These are phyloP conservation scores for Xanthia togata DNA, from an alignment of 2,888 invertebrate genomes.

Conservation along the genomic window DNA sequence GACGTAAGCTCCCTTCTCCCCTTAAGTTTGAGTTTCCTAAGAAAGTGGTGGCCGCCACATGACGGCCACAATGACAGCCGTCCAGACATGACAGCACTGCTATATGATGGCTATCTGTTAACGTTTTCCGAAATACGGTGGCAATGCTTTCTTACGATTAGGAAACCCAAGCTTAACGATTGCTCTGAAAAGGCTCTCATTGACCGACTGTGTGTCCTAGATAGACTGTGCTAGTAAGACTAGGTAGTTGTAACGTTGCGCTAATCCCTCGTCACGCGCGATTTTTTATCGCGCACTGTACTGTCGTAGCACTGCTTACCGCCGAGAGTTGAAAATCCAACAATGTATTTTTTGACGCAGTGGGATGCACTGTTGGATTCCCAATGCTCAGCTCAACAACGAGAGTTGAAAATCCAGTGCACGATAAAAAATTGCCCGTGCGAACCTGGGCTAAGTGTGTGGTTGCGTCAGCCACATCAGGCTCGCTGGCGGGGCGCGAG, in stretches of 20 bases:
- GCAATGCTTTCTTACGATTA: constrained; percentile 2
- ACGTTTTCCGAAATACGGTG: neutral
- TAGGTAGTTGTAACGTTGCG: neutral
- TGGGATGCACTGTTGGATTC: neutral
- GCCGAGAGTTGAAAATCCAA: neutral
- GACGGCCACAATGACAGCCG: neutral
- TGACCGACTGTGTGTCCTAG: neutral
- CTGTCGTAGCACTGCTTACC: neutral
- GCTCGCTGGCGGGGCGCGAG: constrained; percentile 90
- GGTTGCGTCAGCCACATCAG: constrained; percentile 66
- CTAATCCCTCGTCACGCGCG: neutral
- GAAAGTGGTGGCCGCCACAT: neutral
- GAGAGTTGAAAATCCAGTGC: neutral
- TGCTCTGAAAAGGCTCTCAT: neutral
- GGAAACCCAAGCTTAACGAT: neutral
- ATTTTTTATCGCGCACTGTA: neutral
- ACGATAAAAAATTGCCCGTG: neutral
- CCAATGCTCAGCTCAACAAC: neutral
- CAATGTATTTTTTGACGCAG: neutral
- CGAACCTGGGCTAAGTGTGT: constrained; percentile 42
- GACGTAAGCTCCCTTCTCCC: neutral
- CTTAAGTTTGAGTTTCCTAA: neutral
- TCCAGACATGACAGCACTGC: neutral
- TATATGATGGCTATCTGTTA: neutral
- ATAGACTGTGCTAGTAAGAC: neutral